Evolutionary conservation across 2,113 vertebrate genomes (phyloP).

Genomic region (Nyctereutes procyonoides): DNA sequence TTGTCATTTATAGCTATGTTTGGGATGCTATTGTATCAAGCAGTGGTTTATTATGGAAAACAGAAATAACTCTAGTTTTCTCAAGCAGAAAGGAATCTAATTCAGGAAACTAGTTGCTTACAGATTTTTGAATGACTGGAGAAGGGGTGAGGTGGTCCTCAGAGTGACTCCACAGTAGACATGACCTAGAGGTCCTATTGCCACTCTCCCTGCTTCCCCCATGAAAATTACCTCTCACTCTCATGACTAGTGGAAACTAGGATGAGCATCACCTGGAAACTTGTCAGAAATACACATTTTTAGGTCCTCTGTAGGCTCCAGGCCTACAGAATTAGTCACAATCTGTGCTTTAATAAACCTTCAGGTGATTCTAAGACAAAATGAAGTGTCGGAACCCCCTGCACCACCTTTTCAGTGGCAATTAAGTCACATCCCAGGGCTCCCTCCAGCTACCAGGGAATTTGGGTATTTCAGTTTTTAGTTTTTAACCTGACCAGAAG

Average conservation of each 20-base stretch:
- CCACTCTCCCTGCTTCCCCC: neutral
- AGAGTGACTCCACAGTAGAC: neutral
- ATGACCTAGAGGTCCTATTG: neutral
- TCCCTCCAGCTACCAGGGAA: neutral
- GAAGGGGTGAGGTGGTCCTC: neutral
- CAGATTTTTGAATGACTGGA: neutral
- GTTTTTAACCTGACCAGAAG: neutral
- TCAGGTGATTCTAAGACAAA: neutral
- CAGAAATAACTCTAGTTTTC: neutral
- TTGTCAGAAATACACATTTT: neutral
- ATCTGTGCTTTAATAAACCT: neutral
- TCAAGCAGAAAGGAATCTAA: neutral
- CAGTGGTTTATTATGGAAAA: neutral
- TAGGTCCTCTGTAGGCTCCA: neutral
- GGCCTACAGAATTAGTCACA: neutral
- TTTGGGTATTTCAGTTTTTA: neutral
- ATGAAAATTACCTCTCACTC: too few species aligned
- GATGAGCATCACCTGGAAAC: neutral
- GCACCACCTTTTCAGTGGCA: neutral
- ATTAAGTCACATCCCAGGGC: neutral
- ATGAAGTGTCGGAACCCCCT: neutral
- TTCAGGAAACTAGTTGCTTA: neutral
- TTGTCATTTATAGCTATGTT: neutral
- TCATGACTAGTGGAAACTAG: neutral
- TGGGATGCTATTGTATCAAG: neutral